A percentile compares a stretch with the other conserved stretches of the same genome.
phyloP scores from a whole-genome alignment of 2,113 vertebrate species.

The Ancistrus triradiatus region DNA sequence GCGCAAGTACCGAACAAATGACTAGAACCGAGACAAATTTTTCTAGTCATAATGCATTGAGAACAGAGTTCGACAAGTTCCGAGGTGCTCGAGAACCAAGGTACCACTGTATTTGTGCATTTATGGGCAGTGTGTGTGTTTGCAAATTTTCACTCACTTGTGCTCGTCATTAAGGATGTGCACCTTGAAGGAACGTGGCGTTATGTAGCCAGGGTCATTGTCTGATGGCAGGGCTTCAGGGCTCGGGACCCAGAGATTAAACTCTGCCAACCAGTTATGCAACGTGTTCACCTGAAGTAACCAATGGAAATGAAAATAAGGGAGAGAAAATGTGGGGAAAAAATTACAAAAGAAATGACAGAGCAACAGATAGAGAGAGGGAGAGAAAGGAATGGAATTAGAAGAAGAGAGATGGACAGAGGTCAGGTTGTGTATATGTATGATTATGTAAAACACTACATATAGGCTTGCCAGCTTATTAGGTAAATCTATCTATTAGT shows the following conservation, averaged over 20 bases:
- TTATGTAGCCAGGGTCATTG: slow-evolving; percentile 70
- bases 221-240: slow-evolving; percentile 78
- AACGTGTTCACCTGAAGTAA: slow-evolving; percentile 86
- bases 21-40: too few species aligned
- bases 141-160: slow-evolving; percentile 74
- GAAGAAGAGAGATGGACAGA: slow-evolving; percentile 20
- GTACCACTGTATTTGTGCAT: slow-evolving; percentile 1
- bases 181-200: slow-evolving; percentile 87
- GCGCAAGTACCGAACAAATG: too few species aligned
- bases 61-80: too few species aligned
- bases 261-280: slow-evolving; percentile 95
- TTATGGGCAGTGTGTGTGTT: too few species aligned
- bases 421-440: slow-evolving; percentile 14
- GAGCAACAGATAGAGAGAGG: slow-evolving; percentile 14
- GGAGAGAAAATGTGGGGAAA: background rate
- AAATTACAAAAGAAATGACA: slow-evolving; percentile 1
- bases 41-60: too few species aligned
- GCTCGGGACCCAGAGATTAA: slow-evolving; percentile 90
- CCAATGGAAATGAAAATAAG: slow-evolving; percentile 9
- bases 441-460: slow-evolving; percentile 21
- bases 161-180: slow-evolving; percentile 96
- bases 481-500: too few species aligned
- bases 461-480: background rate
- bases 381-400: background rate
- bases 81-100: too few species aligned